Evolutionary conservation across 2,888 invertebrate species (phyloP).

Genomic region (Drosophila affinis): DNA sequence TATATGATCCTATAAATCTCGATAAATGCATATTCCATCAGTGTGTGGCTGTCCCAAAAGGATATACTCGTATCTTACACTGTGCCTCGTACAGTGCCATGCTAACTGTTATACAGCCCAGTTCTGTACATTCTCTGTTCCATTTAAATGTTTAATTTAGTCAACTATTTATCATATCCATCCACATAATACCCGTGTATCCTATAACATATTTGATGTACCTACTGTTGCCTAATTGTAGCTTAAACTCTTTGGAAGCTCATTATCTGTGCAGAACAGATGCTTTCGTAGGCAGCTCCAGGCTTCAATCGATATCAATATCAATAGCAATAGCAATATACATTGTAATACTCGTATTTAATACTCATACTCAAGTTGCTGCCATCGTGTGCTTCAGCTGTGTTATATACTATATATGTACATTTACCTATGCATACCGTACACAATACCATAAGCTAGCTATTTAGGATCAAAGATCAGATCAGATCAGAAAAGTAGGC

Average conservation of each 20-base stretch:
- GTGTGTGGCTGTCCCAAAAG: constrained; percentile 33
- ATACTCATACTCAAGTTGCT: constrained; percentile 35
- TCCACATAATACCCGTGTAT: constrained; percentile 11
- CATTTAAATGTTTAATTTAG: constrained; percentile 45
- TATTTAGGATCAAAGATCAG: constrained; percentile 9
- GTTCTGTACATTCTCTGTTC: constrained; percentile 44
- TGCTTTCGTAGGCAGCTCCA: neutral
- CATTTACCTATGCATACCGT: constrained; percentile 31
- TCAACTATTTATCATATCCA: constrained; percentile 30
- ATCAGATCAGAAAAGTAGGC: constrained; percentile 35
- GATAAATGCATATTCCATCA: too few species aligned
- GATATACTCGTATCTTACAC: constrained; percentile 31
- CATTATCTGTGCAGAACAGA: constrained; percentile 1
- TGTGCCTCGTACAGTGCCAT: constrained; percentile 52
- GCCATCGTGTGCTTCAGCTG: constrained; percentile 64
- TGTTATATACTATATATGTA: constrained; percentile 23
- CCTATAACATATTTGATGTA: constrained; percentile 15
- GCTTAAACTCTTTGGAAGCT: constrained; percentile 1
- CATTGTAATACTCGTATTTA: neutral
- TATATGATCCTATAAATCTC: too few species aligned
- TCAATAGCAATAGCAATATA: too few species aligned
- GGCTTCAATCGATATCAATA: too few species aligned
- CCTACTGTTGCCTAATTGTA: constrained; percentile 35
- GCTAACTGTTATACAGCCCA: constrained; percentile 63
- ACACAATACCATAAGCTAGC: constrained; percentile 9